Evolutionary conservation across 2,113 vertebrate species (phyloP).

Genomic region (Oncorhynchus kisutch): DNA sequence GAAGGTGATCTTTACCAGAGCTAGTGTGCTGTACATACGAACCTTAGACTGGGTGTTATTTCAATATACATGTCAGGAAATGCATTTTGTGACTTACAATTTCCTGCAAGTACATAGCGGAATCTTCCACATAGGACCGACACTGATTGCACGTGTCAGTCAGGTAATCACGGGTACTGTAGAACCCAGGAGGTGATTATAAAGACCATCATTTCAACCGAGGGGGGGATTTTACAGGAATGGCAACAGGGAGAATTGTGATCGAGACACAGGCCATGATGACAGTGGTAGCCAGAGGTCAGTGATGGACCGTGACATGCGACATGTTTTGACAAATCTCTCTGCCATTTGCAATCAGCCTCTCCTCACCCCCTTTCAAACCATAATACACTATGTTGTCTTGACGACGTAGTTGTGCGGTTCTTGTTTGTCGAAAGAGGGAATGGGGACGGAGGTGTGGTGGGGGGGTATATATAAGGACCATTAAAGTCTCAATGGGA

Average conservation of each 20-base stretch:
- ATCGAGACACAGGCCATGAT: too few relatives aligned
- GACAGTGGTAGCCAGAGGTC: too few relatives aligned
- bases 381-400: constrained; percentile 37
- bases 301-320: constrained; percentile 3
- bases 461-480: constrained; percentile 11
- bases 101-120: too few relatives aligned
- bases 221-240: too few relatives aligned
- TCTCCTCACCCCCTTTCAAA: constrained; percentile 21
- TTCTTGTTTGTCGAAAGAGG: constrained; percentile 31
- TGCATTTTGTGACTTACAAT: too few relatives aligned
- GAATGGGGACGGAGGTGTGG: constrained; percentile 5
- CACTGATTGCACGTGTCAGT: neutral
- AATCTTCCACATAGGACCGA: neutral
- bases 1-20: too few relatives aligned
- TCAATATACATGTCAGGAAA: too few relatives aligned
- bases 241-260: too few relatives aligned
- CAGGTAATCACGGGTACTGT: constrained; percentile 11
- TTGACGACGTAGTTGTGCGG: constrained; percentile 22
- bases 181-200: constrained; percentile 14
- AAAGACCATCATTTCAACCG: constrained; percentile 8
- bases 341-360: constrained; percentile 9
- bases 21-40: too few relatives aligned
- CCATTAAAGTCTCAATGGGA: constrained; percentile 55
- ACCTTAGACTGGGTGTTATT: too few relatives aligned
- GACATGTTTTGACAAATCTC: constrained; percentile 30